Evolutionary conservation across 1,140 invertebrate species (phyloP).

Genomic region (Sesamia nonagrioides): DNA sequence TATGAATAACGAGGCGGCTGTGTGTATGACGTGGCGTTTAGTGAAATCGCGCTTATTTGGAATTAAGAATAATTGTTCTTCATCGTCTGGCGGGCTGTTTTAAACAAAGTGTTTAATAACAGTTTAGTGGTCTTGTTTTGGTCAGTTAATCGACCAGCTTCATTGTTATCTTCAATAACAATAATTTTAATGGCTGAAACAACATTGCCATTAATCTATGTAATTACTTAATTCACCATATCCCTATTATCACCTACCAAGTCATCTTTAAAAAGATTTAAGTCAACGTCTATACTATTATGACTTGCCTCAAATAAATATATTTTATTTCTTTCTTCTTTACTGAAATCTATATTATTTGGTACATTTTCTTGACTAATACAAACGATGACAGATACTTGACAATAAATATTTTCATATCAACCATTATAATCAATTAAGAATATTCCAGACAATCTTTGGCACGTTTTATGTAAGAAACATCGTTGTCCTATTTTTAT

Average conservation of each 20-base stretch:
- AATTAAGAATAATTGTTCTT: constrained; percentile 78
- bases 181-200: not conserved
- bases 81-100: constrained; percentile 65
- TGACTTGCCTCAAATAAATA: no score
- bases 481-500: constrained; percentile 8
- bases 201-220: not conserved
- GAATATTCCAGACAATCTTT: constrained; percentile 3
- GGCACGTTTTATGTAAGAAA: not conserved
- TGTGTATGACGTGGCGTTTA: constrained; percentile 48
- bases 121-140: constrained; percentile 49
- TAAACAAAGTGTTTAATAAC: constrained; percentile 59
- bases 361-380: constrained; percentile 9
- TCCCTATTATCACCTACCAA: not conserved
- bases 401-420: not conserved
- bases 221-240: not conserved
- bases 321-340: no score
- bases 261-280: not conserved
- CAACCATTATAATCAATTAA: constrained; percentile 38
- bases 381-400: not conserved
- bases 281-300: not conserved
- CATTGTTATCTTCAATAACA: not conserved
- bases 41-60: constrained; percentile 75
- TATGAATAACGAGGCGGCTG: constrained; percentile 60
- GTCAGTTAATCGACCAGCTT: constrained; percentile 23
- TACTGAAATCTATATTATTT: no score